phyloP scores from a whole-genome alignment of 2,888 invertebrate genomes.

The Pseudococcus jackbeardsleyi region DNA sequence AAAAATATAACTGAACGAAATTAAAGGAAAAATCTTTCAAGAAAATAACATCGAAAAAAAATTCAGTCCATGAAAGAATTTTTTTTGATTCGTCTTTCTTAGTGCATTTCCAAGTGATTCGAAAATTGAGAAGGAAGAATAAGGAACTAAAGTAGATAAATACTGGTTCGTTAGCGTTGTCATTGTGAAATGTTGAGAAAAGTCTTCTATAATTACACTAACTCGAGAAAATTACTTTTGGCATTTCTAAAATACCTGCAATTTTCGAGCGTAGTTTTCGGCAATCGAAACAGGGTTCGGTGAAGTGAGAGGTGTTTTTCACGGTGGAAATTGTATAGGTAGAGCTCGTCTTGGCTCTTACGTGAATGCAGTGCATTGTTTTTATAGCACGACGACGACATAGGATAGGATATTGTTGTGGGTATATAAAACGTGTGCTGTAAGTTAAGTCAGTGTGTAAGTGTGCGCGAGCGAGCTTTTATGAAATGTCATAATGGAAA shows the following conservation, averaged over 20 bases:
- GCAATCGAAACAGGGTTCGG: not conserved
- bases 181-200: too few species aligned
- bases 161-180: too few species aligned
- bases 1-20: too few species aligned
- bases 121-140: too few species aligned
- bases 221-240: not conserved
- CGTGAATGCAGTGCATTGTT: not conserved
- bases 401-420: not conserved
- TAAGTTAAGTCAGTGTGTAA: not conserved
- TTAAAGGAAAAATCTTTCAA: too few species aligned
- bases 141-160: too few species aligned
- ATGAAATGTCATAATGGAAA: slow-evolving; percentile 50
- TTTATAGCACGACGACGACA: not conserved
- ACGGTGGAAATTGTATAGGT: not conserved
- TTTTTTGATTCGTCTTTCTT: too few species aligned
- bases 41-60: too few species aligned
- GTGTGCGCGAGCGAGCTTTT: slow-evolving; percentile 41
- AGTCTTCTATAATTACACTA: not conserved
- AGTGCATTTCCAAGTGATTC: too few species aligned
- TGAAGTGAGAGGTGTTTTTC: not conserved
- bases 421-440: slow-evolving; percentile 1
- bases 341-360: not conserved
- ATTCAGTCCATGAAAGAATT: too few species aligned
- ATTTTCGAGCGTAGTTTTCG: not conserved
- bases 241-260: not conserved